These are phyloP conservation scores for Xiphydria camelus DNA, from an alignment of 2,888 invertebrate genomes.

Conservation along the genomic window DNA sequence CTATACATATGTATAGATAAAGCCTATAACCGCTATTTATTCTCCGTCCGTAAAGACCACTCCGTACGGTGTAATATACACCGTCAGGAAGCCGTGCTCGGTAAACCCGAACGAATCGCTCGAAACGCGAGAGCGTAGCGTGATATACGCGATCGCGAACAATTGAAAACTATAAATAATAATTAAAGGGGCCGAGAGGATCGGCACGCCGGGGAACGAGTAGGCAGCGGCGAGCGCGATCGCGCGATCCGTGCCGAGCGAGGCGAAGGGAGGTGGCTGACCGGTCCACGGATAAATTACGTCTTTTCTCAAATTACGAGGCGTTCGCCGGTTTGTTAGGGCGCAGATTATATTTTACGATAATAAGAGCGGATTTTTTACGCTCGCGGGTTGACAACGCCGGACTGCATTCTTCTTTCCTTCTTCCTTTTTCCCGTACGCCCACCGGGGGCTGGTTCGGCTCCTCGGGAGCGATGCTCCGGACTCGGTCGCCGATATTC, in stretches of 20 bases:
- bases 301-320: slow-evolving; percentile 27
- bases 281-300: slow-evolving; percentile 34
- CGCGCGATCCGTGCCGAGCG: background rate
- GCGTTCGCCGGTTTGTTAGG: slow-evolving; percentile 31
- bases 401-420: background rate
- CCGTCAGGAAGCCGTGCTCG: too few species aligned
- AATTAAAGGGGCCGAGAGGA: slow-evolving; percentile 32
- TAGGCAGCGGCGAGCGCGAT: background rate
- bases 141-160: background rate
- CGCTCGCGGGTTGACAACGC: slow-evolving; percentile 3
- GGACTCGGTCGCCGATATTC: too few species aligned
- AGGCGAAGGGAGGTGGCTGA: slow-evolving; percentile 19
- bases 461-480: too few species aligned
- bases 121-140: background rate
- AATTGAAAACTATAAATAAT: slow-evolving; percentile 42
- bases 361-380: slow-evolving; percentile 16
- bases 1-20: too few species aligned
- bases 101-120: too few species aligned
- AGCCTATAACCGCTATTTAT: too few species aligned
- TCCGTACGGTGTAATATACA: too few species aligned
- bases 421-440: background rate
- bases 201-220: slow-evolving; percentile 12
- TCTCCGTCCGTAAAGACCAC: too few species aligned
- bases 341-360: slow-evolving; percentile 32
- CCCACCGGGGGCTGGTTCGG: too few species aligned